Percentiles rank a stretch among this genome's conserved stretches.
Evolutionary conservation across 2,888 invertebrate species (phyloP).

Genomic region (Pteria penguin): DNA sequence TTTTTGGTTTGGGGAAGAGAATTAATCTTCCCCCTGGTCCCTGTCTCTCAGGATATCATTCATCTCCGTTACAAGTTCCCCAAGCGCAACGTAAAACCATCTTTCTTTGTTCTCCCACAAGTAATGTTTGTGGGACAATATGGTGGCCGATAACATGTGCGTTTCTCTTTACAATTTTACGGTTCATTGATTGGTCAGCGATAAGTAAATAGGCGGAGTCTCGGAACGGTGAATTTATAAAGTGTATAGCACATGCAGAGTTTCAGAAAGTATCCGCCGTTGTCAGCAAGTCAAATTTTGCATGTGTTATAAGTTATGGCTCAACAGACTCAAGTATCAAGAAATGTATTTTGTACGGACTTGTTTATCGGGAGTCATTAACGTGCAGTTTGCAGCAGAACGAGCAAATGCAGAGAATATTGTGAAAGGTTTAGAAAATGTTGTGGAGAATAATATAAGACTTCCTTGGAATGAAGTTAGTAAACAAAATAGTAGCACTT

Average conservation of each 20-base stretch:
- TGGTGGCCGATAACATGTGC: no score
- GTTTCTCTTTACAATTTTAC: no score
- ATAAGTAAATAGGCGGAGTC: conserved; percentile 17
- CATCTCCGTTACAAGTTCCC: conserved; percentile 38
- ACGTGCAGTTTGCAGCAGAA: no score
- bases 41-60: conserved; percentile 41
- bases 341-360: conserved; percentile 35
- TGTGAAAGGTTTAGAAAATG: no score
- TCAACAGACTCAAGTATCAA: conserved; percentile 31
- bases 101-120: background rate
- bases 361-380: conserved; percentile 12
- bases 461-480: conserved; percentile 20
- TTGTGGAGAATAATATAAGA: background rate
- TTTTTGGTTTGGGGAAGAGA: conserved; percentile 41
- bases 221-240: background rate
- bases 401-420: no score
- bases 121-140: no score
- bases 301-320: conserved; percentile 29
- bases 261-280: no score
- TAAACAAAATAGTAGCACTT: conserved; percentile 28
- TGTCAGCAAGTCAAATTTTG: no score
- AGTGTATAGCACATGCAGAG: no score
- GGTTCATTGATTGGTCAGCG: no score
- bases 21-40: conserved; percentile 36
- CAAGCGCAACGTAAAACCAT: conserved; percentile 43